phyloP scores from a whole-genome alignment of 2,797 vertebrate genomes.

The Anguilla marmorata region DNA sequence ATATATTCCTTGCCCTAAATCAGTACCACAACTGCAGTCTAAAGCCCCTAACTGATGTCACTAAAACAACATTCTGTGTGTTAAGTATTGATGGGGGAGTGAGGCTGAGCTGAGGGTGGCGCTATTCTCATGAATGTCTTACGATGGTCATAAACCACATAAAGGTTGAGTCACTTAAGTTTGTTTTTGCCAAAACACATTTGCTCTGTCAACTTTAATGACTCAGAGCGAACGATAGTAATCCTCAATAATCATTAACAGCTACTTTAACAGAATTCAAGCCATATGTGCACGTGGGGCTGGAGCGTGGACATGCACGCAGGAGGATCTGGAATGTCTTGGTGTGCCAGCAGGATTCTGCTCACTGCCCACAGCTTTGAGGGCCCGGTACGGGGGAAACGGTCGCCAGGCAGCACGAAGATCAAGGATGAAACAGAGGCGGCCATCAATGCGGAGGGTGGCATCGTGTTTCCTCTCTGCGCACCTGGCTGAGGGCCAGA shows the following conservation, averaged over 20 bases:
- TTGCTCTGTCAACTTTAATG: constrained; percentile 22
- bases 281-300: constrained; percentile 28
- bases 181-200: constrained; percentile 16
- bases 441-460: not conserved
- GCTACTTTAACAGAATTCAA: constrained; percentile 34
- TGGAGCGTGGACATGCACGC: constrained; percentile 7
- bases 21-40: not conserved
- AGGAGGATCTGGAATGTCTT: not conserved
- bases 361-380: constrained; percentile 1
- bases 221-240: constrained; percentile 30
- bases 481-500: not conserved
- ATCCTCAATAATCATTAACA: constrained; percentile 32
- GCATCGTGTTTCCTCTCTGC: not conserved
- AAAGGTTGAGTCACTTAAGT: constrained; percentile 10
- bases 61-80: not conserved
- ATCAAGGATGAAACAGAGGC: constrained; percentile 9
- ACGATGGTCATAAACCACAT: constrained; percentile 5
- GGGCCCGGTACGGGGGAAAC: not conserved
- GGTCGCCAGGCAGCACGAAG: not conserved
- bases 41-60: not conserved
- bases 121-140: not conserved
- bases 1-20: not conserved
- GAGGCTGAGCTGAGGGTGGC: not conserved
- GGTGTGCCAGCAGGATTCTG: not conserved
- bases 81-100: not conserved